phyloP scores from a whole-genome alignment of 1,140 invertebrate genomes.

The Brachionus rubens region DNA sequence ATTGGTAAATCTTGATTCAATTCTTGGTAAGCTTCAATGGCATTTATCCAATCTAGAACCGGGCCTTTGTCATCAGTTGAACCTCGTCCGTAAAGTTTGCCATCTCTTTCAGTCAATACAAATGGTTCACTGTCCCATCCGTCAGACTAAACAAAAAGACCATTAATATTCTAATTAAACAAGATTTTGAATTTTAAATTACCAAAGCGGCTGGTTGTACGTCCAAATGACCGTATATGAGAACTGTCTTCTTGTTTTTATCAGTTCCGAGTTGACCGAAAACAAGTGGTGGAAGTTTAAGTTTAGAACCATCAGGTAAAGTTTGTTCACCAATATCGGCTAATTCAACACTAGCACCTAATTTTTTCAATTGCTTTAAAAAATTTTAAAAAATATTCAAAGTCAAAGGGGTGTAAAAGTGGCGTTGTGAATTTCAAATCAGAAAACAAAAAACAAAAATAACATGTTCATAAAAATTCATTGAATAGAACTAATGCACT shows the following conservation, averaged over 20 bases:
- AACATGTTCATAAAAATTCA: too few relatives aligned
- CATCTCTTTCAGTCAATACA: conserved; percentile 78
- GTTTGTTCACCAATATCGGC: conserved; percentile 74
- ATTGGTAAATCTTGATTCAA: conserved; percentile 70
- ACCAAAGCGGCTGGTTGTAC: conserved; percentile 83
- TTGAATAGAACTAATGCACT: too few relatives aligned
- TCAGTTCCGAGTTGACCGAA: conserved; percentile 80
- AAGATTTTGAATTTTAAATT: too few relatives aligned
- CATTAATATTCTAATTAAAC: not conserved
- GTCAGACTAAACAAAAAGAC: conserved; percentile 66
- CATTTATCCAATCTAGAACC: conserved; percentile 84
- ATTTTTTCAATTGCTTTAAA: conserved; percentile 66
- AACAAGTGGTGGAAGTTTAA: conserved; percentile 81
- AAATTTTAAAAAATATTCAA: not conserved
- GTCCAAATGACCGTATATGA: conserved; percentile 95
- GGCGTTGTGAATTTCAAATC: too few relatives aligned
- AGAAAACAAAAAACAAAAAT: too few relatives aligned
- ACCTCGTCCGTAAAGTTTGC: conserved; percentile 85
- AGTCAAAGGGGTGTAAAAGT: too few relatives aligned
- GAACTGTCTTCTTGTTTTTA: conserved; percentile 79
- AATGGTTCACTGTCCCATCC: conserved; percentile 96
- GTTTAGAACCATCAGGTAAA: conserved; percentile 69
- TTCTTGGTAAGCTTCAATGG: conserved; percentile 80
- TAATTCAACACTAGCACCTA: conserved; percentile 74
- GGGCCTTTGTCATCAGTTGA: conserved; percentile 85